Base-by-base conservation (phyloP, 2,888 invertebrate genomes). In the Griposia aprilina region DNA sequence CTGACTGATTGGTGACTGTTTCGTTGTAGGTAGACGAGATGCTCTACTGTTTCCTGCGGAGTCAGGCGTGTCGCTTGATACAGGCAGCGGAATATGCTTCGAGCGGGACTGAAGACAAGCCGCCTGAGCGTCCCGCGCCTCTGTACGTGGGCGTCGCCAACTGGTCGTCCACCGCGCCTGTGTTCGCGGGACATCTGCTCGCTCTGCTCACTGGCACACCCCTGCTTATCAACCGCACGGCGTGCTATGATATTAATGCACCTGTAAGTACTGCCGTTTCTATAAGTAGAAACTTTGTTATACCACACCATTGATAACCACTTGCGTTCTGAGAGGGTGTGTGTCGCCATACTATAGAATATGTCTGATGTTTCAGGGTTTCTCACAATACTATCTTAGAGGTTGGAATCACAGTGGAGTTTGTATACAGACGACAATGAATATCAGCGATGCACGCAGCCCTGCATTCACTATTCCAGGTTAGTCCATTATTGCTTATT, bases 401-500 rank as follows among this genome's bases (percentile, higher is more conserved):
- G 98, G 98, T 13, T 97, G 97, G 91, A 97, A 98, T 90, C 97
- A 97, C 41, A 97, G 95, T n/a, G 98, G 98, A 48, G 94, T 97
- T 74, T 99, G 99, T 91, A 97, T 98, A 65, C 97, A 98, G 82
- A 98, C 98, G 0, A 98, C 98, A 0, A 98, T 98, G 93, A 98
- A 98, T 92, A 97, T 97, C 85, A 98, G 98, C 62, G 95, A 97
- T 83, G 99, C 99, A 2, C 91, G 98, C 17, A 99, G 99, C 93
- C 99, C 99, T n/a, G 99, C 99, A 0, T 99, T 99, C 93, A 93
- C 97, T 15, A 97, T 98, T 85, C 94, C 97, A 85, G 98, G 98
- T 98, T 93, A 93, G 91, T 82, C 15, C 15, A 30, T 73, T 57
- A 41, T 62, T 30, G n/a, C 30, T 26, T 6, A 74, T 17, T 48